Base-by-base conservation (phyloP, 2,113 vertebrate genomes). In the Columba janthina region DNA sequence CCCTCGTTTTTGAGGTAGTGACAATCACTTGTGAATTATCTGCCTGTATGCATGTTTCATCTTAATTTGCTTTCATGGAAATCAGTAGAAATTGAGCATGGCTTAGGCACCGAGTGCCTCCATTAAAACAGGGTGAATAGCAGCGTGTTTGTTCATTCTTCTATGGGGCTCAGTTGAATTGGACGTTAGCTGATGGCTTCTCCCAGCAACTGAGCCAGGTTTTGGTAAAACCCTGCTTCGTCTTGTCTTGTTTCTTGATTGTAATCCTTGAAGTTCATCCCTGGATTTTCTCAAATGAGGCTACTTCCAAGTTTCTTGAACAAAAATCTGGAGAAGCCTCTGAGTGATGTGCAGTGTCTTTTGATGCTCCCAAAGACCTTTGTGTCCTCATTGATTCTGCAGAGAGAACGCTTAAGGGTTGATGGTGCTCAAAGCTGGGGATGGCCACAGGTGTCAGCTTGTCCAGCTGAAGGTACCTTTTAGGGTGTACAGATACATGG, bases 131-230 rank as follows among this genome's bases (percentile, higher is more conserved):
- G 40, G 32, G 48, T 58, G 26, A 90, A 34, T 20, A 40, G 20
- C 36, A 50, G 10, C 1, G 0, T 58, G 22, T 66, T 61, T 0
- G 0, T 36, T 54, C 64, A 11, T 84, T 56, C 10, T 42, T 53
- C 31, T 36, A 10, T 46, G 57, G 7, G 24, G 56, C 56, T 65
- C 28, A 18, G 36, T 4, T 80, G 64, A 75, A 38, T 31, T 42
- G 36, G 21, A 36, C 0, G 0, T 80, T 88, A 57, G 6, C 53
- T 77, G 69, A 12, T n/a, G 51, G 36, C 51, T 70, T 83, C n/a
- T 91, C 15, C 50, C 42, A 79, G 53, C 58, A 87, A 8, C 66
- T 46, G 65, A 88, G 46, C 32, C 22, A 56, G 14, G 8, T 44
- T 64, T 85, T 91, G 62, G 58, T 77, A 46, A 83, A 94, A 66